Evolutionary conservation across 2,888 invertebrate genomes (phyloP).

Genomic region (Achlya flavicornis): DNA sequence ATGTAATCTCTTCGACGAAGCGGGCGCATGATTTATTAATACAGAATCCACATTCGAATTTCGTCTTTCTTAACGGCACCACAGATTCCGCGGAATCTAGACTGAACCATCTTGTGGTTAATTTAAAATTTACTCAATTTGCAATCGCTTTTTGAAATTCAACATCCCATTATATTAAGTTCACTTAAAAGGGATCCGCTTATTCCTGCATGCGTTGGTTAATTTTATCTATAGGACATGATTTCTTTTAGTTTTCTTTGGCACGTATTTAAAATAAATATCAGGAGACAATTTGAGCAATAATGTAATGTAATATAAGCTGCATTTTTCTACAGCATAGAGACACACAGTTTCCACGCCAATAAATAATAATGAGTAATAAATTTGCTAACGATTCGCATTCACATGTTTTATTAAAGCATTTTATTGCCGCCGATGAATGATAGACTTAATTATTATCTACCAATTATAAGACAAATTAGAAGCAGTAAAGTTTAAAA

Average conservation of each 20-base stretch:
- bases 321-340: not conserved
- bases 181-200: not conserved
- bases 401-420: conserved; percentile 10
- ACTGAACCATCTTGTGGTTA: conserved; percentile 49
- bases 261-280: no score
- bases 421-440: conserved; percentile 15
- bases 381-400: conserved; percentile 19
- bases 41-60: conserved; percentile 58
- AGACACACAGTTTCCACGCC: not conserved
- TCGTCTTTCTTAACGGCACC: conserved; percentile 53
- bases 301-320: not conserved
- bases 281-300: no score
- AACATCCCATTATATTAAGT: not conserved
- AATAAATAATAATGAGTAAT: conserved; percentile 22
- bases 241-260: no score
- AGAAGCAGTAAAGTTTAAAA: conserved; percentile 5
- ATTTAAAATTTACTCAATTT: conserved; percentile 39
- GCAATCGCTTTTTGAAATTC: not conserved
- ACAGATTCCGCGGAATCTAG: conserved; percentile 41
- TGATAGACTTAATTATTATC: conserved; percentile 12
- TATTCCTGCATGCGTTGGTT: not conserved
- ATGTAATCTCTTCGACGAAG: conserved; percentile 66
- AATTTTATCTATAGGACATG: no score
- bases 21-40: conserved; percentile 61
- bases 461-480: conserved; percentile 6